phyloP scores from a whole-genome alignment of 2,888 invertebrate species.

The Sarcophaga variegata region DNA sequence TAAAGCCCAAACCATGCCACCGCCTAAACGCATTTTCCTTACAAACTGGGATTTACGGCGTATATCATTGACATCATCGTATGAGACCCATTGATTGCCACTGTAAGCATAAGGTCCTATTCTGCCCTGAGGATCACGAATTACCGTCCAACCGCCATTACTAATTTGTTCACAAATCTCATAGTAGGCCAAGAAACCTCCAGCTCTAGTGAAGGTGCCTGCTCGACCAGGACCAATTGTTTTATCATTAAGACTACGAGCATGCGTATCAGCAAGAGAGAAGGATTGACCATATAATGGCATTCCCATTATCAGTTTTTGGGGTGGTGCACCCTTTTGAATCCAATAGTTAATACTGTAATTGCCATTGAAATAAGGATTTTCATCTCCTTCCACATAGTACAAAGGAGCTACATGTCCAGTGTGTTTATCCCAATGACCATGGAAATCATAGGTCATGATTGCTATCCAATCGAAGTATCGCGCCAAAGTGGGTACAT shows the following conservation, averaged over 20 bases:
- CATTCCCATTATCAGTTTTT: conserved; percentile 88
- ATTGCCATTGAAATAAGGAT: conserved; percentile 88
- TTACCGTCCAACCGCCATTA: conserved; percentile 84
- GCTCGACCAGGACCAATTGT: conserved; percentile 87
- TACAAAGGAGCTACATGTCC: conserved; percentile 89
- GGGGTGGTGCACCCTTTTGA: conserved; percentile 85
- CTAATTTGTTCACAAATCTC: conserved; percentile 87
- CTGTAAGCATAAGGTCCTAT: conserved; percentile 89
- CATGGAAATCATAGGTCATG: conserved; percentile 92
- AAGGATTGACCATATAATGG: conserved; percentile 91
- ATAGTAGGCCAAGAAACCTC: conserved; percentile 90
- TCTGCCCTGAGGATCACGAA: conserved; percentile 84
- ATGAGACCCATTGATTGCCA: conserved; percentile 90
- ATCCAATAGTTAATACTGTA: conserved; percentile 89
- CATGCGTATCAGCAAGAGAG: conserved; percentile 83
- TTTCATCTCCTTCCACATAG: conserved; percentile 85
- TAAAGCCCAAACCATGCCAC: conserved; percentile 90
- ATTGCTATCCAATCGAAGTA: conserved; percentile 91
- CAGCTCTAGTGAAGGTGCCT: conserved; percentile 86
- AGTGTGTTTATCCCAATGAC: conserved; percentile 88
- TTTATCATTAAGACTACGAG: conserved; percentile 84
- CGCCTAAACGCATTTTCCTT: conserved; percentile 85
- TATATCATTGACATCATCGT: conserved; percentile 87
- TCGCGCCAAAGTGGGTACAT: conserved; percentile 85
- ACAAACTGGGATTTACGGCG: conserved; percentile 85